Evolutionary conservation across 1,140 invertebrate species (phyloP), one percentile per base, ranked within the genome.

Genomic region (Sarcophaga peregrina): DNA sequence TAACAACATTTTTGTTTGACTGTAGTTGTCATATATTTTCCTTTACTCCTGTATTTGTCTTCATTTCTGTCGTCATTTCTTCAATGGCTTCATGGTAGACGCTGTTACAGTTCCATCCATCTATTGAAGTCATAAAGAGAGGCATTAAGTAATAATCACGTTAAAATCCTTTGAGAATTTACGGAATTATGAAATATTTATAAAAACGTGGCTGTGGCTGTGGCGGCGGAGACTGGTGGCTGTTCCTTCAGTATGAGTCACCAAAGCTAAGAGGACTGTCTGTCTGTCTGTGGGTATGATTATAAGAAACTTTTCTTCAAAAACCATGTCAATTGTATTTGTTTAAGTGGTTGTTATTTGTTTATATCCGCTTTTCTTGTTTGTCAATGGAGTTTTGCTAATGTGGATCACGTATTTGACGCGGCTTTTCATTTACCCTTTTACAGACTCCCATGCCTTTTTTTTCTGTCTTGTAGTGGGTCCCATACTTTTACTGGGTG

Each of bases 81-180:
- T 75, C 11, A 10, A 8, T 37, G 47, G 17, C 75, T 50, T 75
- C 54, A 9, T 58, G 9, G 13, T 58, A n/a, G n/a, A n/a, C n/a
- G n/a, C n/a, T n/a, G n/a, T n/a, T n/a, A n/a, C n/a, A n/a, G n/a
- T n/a, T n/a, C n/a, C n/a, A n/a, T 78, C 75, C 48, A 74, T 11
- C 10, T 47, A 68, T 68, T 68, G 58, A 68, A 20, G 47, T 78
- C 75, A 20, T 50, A 78, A 78, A 78, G 50, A n/a, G n/a, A 17
- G 75, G 47, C 75, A 78, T 78, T 78, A 78, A 78, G 47, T 78
- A 78, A 78, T 78, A 78, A 78, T 78, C 75, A 78, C 75, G 47
- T 78, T 50, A 78, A 78, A 46, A 78, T 78, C 75, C 75, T 78
- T 78, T 78, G 75, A 78, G 75, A 78, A 78, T 78, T 78, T 78